Percentiles rank a stretch among this genome's conserved stretches.
Conservation (phyloP, 2,113 vertebrate genomes). For the Pontoporia blainvillei region DNA sequence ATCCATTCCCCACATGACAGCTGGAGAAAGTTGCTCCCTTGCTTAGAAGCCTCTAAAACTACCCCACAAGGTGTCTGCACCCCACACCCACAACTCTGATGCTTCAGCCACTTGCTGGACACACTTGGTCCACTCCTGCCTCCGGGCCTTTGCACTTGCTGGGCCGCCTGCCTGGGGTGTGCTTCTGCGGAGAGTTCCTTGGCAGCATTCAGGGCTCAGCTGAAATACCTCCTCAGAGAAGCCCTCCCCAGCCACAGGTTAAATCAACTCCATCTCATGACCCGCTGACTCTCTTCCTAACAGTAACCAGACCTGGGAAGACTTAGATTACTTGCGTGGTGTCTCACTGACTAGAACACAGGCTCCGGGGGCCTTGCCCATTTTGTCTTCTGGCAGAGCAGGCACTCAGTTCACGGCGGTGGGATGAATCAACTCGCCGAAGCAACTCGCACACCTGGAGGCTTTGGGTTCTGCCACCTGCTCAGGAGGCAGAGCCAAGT, state of each 20-base stretch:
- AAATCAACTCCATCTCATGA: not conserved
- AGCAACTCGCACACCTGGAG: not conserved
- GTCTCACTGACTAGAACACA: not conserved
- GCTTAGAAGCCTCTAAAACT: not conserved
- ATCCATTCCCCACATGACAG: not conserved
- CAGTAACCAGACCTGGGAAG: not conserved
- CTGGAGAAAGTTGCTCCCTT: not conserved
- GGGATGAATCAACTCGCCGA: rapidly evolving
- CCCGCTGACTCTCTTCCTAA: not conserved
- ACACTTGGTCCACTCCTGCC: not conserved
- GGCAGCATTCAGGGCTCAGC: not conserved
- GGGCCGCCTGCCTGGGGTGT: not conserved
- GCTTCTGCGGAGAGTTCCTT: not conserved
- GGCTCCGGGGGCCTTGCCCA: not conserved
- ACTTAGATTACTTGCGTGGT: not conserved
- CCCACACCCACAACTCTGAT: not conserved
- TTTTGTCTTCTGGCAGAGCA: not conserved
- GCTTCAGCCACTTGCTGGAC: not conserved
- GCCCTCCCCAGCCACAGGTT: not conserved
- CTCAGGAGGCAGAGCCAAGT: not conserved
- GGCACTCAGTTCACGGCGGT: not conserved
- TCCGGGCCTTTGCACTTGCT: not conserved
- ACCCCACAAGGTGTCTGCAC: not conserved
- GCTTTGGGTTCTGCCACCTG: not conserved
- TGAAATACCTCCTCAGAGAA: not conserved